phyloP scores from a whole-genome alignment of 2,113 vertebrate genomes.

The Aspidoscelis tigris region DNA sequence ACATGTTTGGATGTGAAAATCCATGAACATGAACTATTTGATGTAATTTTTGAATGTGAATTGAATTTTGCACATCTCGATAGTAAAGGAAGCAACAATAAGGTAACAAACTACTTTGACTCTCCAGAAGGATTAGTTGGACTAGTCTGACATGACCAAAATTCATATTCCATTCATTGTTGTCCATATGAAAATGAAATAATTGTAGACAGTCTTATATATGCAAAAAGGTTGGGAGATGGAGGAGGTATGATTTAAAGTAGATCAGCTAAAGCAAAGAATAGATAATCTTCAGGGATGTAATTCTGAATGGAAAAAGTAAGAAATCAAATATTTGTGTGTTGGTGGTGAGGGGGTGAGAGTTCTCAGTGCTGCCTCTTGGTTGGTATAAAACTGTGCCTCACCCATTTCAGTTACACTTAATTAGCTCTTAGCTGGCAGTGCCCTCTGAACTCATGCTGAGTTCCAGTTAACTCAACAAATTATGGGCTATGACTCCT shows the following conservation, averaged over 20 bases:
- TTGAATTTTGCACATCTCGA: too few relatives aligned
- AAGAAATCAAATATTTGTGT: not conserved
- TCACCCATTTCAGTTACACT: conserved; percentile 54
- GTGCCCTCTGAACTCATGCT: conserved; percentile 5
- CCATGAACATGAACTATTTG: too few relatives aligned
- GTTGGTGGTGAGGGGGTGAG: not conserved
- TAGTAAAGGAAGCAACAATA: not conserved
- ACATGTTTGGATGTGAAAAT: too few relatives aligned
- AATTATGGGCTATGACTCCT: conserved; percentile 23
- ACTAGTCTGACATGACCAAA: not conserved
- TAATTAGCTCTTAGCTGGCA: conserved; percentile 52
- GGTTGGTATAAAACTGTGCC: not conserved
- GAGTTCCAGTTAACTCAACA: conserved; percentile 36
- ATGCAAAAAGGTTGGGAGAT: not conserved
- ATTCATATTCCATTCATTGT: not conserved
- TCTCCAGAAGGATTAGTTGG: not conserved
- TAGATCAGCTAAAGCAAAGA: not conserved
- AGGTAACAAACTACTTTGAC: not conserved
- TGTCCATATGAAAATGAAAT: not conserved
- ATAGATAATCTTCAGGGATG: not conserved
- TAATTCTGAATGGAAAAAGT: not conserved
- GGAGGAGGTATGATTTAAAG: not conserved
- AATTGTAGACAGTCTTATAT: not conserved
- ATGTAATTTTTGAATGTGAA: too few relatives aligned
- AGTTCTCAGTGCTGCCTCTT: not conserved